A percentile compares a stretch with the other conserved stretches of the same genome.
These are phyloP conservation scores for Eulithis testata DNA, from an alignment of 2,888 invertebrate genomes.

Conservation along the genomic window DNA sequence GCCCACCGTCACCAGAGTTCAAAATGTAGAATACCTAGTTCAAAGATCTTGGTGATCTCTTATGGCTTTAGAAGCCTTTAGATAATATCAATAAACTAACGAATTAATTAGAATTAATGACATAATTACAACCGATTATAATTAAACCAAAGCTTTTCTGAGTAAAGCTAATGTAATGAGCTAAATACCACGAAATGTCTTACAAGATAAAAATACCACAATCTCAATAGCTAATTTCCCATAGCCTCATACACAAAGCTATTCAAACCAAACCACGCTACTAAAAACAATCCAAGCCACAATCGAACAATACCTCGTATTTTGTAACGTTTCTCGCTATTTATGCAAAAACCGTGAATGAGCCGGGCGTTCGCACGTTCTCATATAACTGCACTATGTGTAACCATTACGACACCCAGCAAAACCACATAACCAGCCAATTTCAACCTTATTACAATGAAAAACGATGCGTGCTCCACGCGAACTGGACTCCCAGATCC, in stretches of 20 bases:
- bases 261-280: constrained; percentile 26
- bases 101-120: no score
- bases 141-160: neutral
- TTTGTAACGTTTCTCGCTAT: constrained; percentile 43
- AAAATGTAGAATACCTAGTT: no score
- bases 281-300: constrained; percentile 31
- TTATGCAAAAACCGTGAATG: constrained; percentile 47
- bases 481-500: constrained; percentile 1
- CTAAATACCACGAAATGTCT: constrained; percentile 22
- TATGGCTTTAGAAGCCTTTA: no score
- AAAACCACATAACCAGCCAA: constrained; percentile 16
- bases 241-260: constrained; percentile 26
- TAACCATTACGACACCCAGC: constrained; percentile 43
- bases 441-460: constrained; percentile 20
- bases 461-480: constrained; percentile 12
- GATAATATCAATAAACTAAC: no score
- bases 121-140: no score
- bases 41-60: no score
- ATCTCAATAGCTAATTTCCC: constrained; percentile 28
- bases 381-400: constrained; percentile 45
- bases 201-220: constrained; percentile 23
- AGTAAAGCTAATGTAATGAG: constrained; percentile 12
- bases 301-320: constrained; percentile 42
- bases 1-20: no score
- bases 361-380: constrained; percentile 43